phyloP scores from a whole-genome alignment of 2,113 vertebrate genomes.

The Vimba vimba region DNA sequence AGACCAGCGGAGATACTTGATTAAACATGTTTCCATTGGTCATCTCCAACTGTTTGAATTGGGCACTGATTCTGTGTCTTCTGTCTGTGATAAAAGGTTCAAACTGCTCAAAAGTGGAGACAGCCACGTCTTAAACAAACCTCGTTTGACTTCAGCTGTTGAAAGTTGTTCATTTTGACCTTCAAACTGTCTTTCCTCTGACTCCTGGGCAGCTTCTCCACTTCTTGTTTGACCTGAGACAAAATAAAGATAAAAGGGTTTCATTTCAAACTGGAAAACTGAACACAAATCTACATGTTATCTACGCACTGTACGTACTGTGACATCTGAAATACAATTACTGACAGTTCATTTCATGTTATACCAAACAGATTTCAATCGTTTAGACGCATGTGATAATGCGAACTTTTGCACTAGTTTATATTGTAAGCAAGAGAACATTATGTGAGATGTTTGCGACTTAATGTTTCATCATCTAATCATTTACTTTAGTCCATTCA shows the following conservation, averaged over 20 bases:
- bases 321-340: not conserved
- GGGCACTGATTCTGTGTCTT: no score
- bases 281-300: not conserved
- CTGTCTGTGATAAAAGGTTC: no score
- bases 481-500: not conserved
- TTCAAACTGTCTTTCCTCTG: conserved; percentile 88
- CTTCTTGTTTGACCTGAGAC: conserved; percentile 83
- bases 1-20: no score
- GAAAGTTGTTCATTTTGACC: conserved; percentile 80
- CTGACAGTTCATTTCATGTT: no score
- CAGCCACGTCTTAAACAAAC: conserved; percentile 65
- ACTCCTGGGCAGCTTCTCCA: conserved; percentile 87
- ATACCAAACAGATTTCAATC: not conserved
- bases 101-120: no score
- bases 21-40: no score
- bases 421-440: not conserved
- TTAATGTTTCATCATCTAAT: no score
- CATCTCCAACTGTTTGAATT: no score
- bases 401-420: not conserved
- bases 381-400: not conserved
- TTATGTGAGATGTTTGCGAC: not conserved
- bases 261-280: no score
- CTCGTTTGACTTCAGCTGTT: conserved; percentile 79
- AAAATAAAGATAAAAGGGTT: not conserved
- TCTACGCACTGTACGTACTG: not conserved